Evolutionary conservation across 2,113 vertebrate genomes (phyloP).

Genomic region (Electrona antarctica): DNA sequence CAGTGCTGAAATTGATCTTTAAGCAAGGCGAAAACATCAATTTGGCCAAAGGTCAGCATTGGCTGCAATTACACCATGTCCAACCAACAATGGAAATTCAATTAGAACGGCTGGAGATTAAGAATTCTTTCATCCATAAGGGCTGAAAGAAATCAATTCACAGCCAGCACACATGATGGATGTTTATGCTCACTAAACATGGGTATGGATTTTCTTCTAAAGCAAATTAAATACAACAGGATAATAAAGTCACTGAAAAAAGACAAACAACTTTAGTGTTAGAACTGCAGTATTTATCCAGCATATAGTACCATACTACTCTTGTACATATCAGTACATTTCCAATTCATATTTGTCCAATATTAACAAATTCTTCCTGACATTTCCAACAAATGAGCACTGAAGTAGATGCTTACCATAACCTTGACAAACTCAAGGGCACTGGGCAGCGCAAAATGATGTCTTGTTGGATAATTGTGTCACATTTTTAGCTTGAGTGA

Average conservation of each 20-base stretch:
- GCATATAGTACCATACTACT: too few species aligned
- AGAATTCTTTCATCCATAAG: background rate
- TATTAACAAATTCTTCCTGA: background rate
- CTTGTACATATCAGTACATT: too few species aligned
- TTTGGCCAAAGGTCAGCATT: constrained; percentile 36
- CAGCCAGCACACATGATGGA: constrained; percentile 9
- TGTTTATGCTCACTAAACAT: background rate
- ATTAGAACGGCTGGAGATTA: constrained; percentile 18
- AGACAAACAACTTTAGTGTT: too few species aligned
- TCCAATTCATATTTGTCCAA: background rate
- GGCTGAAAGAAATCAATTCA: constrained; percentile 8
- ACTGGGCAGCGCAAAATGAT: constrained; percentile 40
- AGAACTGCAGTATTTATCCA: too few species aligned
- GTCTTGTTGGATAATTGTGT: constrained; percentile 29
- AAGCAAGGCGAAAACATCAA: constrained; percentile 16
- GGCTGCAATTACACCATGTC: constrained; percentile 19
- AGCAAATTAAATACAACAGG: background rate
- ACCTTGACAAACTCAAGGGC: constrained; percentile 56
- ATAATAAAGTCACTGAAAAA: too few species aligned
- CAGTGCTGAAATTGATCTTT: constrained; percentile 6
- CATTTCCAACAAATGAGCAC: background rate
- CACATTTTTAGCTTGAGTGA: constrained; percentile 43
- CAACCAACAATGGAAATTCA: constrained; percentile 32
- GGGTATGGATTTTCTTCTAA: background rate
- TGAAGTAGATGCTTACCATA: constrained; percentile 15